Evolutionary conservation across 2,113 vertebrate genomes (phyloP).

Genomic region (Corythornis madagascariensis): DNA sequence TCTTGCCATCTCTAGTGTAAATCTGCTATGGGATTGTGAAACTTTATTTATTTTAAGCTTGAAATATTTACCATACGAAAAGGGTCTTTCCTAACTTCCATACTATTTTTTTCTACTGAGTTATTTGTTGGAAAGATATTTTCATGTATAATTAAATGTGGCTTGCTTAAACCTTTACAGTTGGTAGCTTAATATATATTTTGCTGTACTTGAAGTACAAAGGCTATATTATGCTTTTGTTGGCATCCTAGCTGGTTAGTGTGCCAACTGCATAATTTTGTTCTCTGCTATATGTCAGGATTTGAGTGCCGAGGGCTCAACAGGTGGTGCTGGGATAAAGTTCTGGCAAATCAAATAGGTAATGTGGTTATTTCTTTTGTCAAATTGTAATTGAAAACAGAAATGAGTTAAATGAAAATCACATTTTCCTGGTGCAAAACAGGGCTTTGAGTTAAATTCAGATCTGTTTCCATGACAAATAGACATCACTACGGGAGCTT

Average conservation of each 20-base stretch:
- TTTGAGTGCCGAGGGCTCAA: conserved; percentile 74
- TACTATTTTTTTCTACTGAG: conserved; percentile 13
- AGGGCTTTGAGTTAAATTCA: conserved; percentile 56
- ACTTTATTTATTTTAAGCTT: conserved; percentile 63
- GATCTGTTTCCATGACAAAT: conserved; percentile 70
- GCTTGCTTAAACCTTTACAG: conserved; percentile 78
- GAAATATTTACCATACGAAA: conserved; percentile 51
- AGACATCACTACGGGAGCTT: conserved; percentile 44
- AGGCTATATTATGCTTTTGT: conserved; percentile 79
- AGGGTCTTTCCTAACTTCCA: conserved; percentile 49
- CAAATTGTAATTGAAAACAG: conserved; percentile 82
- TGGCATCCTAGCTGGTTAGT: conserved; percentile 69
- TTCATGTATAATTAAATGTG: conserved; percentile 74
- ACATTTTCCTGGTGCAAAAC: conserved; percentile 68
- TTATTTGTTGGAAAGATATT: conserved; percentile 62
- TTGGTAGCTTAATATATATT: conserved; percentile 79
- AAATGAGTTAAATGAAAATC: conserved; percentile 74
- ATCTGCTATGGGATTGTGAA: conserved; percentile 37
- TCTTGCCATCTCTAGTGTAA: conserved; percentile 50
- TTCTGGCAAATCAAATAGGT: conserved; percentile 81
- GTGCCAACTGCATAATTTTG: conserved; percentile 75
- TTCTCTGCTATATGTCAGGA: conserved; percentile 78
- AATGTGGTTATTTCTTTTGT: conserved; percentile 79
- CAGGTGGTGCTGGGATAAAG: conserved; percentile 80
- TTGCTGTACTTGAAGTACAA: conserved; percentile 78